Conservation (phyloP, 1,140 invertebrate species). For the Acyrthosiphon pisum region DNA sequence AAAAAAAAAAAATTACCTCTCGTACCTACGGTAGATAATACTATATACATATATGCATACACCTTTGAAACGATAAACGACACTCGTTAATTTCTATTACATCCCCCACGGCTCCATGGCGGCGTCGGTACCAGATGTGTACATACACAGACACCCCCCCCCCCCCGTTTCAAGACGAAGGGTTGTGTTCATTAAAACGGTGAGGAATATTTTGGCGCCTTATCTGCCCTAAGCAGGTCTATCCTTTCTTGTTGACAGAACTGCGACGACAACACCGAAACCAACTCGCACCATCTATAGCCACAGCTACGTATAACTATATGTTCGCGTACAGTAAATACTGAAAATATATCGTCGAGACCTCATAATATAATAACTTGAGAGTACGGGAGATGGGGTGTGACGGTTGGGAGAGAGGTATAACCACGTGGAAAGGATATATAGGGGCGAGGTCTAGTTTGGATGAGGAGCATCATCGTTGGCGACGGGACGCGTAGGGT, state of each 20-base stretch:
- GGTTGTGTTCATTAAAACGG: conserved; percentile 45
- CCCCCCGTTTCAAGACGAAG: background rate
- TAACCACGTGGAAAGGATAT: background rate
- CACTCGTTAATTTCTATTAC: conserved; percentile 51
- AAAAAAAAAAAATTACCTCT: background rate
- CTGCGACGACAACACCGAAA: conserved; percentile 9
- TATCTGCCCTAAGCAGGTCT: conserved; percentile 51
- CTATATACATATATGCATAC: background rate
- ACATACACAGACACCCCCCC: background rate
- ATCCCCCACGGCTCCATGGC: background rate
- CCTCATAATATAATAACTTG: background rate
- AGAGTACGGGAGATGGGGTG: background rate
- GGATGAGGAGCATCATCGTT: no score
- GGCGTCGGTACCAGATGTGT: background rate
- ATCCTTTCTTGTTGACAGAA: conserved; percentile 46
- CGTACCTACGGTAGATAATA: background rate
- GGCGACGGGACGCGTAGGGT: background rate
- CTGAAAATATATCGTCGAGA: background rate
- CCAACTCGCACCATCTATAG: background rate
- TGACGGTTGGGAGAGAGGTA: background rate
- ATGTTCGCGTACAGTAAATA: background rate
- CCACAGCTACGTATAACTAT: background rate
- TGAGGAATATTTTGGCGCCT: conserved; percentile 45
- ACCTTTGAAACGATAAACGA: conserved; percentile 42
- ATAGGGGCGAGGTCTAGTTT: background rate